A percentile compares a stretch with the other conserved stretches of the same genome.
Evolutionary conservation across 1,140 invertebrate genomes (phyloP).

Genomic region (Drosophila miranda): DNA sequence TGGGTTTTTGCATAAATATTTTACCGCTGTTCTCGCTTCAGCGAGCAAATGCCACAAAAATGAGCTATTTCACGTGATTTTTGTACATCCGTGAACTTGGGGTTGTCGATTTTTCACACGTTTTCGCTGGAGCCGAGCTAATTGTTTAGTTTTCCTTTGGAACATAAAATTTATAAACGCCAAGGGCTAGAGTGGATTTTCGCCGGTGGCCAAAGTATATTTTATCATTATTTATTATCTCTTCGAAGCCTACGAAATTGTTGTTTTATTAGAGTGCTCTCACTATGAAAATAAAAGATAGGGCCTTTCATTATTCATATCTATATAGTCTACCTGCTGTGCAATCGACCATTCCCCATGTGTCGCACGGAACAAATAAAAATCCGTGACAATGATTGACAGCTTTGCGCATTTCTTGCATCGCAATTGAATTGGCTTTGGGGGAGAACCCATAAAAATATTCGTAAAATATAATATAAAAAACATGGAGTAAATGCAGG

Average conservation of each 20-base stretch:
- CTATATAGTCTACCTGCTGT: neutral
- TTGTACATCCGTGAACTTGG: neutral
- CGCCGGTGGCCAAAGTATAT: neutral
- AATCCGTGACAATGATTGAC: slow-evolving; percentile 43
- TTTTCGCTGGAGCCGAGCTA: slow-evolving; percentile 8
- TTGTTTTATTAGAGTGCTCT: neutral
- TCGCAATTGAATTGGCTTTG: slow-evolving; percentile 45
- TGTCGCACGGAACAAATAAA: slow-evolving; percentile 26
- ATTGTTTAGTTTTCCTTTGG: slow-evolving; percentile 4
- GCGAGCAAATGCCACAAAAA: slow-evolving; percentile 4
- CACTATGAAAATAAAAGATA: slow-evolving; percentile 4
- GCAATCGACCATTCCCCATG: slow-evolving; percentile 34
- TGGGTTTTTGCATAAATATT: slow-evolving; percentile 41
- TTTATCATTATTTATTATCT: slow-evolving; percentile 21
- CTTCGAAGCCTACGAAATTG: neutral
- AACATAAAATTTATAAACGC: slow-evolving; percentile 31
- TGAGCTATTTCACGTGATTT: slow-evolving; percentile 31
- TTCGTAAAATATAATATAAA: slow-evolving; percentile 41
- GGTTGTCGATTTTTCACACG: slow-evolving; percentile 34
- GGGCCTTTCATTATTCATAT: slow-evolving; percentile 33
- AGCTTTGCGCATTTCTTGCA: slow-evolving; percentile 31
- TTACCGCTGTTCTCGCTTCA: slow-evolving; percentile 20
- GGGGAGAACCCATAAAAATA: neutral
- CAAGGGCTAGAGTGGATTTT: neutral
- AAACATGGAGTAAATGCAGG: slow-evolving; percentile 19